Base-by-base conservation (phyloP, 2,888 invertebrate genomes). In the Cacoxenus indagator region DNA sequence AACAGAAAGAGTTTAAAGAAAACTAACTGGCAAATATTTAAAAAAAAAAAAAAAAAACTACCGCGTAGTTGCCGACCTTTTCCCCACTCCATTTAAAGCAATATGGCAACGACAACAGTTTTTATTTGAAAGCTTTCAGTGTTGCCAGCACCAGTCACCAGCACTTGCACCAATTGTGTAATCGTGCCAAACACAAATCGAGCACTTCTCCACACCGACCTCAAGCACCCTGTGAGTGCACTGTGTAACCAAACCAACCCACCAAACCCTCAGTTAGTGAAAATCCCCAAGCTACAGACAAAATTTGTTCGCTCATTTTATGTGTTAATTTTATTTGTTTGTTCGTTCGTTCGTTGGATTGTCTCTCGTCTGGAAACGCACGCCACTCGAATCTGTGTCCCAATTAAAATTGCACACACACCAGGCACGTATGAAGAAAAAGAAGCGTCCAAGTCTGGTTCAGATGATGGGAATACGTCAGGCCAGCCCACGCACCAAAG, bases 401-500 rank as follows among this genome's bases (percentile, higher is more conserved):
- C n/a, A n/a, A n/a, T 72, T 70, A 69, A 73, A 65, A 68, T 65
- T 67, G 75, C 71, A 66, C 67, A 68, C 74, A 64, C 66, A 46
- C 74, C 77, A 92, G 91, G 91, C 91, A 77, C 91, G 92, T 71
- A 86, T 91, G 80, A 90, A 89, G 78, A 92, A 92, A 88, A 92
- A 93, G 89, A 94, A 94, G 87, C 91, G 95, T 68, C 95, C 95
- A 72, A 95, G 95, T 84, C 89, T 96, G 84, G 94, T 95, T 66
- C 94, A 95, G 87, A 92, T 95, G 90, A 93, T 95, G 90, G 92
- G 91, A 75, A 92, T 94, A 74, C 90, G 94, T 72, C 91, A 92
- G 83, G 90, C 95, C 87, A 95, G 95, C 82, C 94, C 95, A 11
- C 90, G 95, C 70, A 94, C 95, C 9, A 95, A 95, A 88, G 95